Base-by-base conservation (phyloP, 2,888 invertebrate species). In the Creontiades dilutus region DNA sequence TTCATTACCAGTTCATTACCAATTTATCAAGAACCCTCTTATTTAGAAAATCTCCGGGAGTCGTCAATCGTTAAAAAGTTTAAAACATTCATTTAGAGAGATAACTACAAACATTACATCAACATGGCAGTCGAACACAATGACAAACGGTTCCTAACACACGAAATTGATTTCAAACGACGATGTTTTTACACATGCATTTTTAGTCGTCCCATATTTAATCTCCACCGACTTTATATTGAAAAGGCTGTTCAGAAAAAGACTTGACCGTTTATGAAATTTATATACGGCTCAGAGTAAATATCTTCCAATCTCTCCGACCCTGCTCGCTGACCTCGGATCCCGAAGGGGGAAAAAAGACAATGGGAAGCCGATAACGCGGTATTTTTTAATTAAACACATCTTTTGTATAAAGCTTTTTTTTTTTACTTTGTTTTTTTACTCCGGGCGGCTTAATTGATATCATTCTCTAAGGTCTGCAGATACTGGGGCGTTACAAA, bases 381-480 rank as follows among this genome's bases (percentile, higher is more conserved):
- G 82, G 82, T 82, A 82, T 82, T 82, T 82, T 82, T 82, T 82
- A 82, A 82, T 82, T 82, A 82, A 82, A 82, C 82, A 82, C 82
- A 82, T 82, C 82, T 82, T 82, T 82, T 82, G 78, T 19, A 13
- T 52, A 27, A 23, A 81, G 16, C 19, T 81, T 46, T 81, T 81
- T 46, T 81, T 81, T 46, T 37, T 37, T 7, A 37, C 37, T 37
- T 7, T 37, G n/a, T 82, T 0, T 82, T 52, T 52, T 82, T 48
- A 14, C 80, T 23, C 14, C 14, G n/a, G 5, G 27, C 9, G 47
- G 52, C 23, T 82, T 47, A 82, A 82, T 82, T 82, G 82, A 52
- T 82, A 82, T 46, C 82, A 82, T 82, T 82, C 82, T 82, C 23
- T 23, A 82, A 82, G 82, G 52, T 52, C 47, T 19, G 82, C 52